Conservation (phyloP, 2,113 vertebrate genomes). For the Sardina pilchardus region DNA sequence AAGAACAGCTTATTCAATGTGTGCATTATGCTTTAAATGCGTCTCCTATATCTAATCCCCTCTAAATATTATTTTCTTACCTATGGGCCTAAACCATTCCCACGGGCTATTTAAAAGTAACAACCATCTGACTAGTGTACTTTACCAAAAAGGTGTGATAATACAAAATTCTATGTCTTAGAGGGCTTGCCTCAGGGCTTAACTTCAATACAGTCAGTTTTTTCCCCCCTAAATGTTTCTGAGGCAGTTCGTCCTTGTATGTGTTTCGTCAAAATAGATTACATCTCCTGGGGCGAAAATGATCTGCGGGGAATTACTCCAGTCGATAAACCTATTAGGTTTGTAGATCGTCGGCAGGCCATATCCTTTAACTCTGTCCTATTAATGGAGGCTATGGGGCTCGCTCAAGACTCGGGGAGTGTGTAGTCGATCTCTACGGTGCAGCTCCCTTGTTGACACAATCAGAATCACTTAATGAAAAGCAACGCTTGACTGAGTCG, state of each 20-base stretch:
- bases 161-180: not conserved
- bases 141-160: not conserved
- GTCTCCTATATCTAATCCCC: too few species aligned
- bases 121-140: not conserved
- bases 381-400: constrained; percentile 85
- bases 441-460: constrained; percentile 82
- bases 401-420: constrained; percentile 74
- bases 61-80: not conserved
- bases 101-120: not conserved
- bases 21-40: not conserved
- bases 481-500: constrained; percentile 93
- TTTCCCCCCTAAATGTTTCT: not conserved
- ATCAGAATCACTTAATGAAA: constrained; percentile 95
- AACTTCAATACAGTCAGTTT: not conserved
- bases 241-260: constrained; percentile 27
- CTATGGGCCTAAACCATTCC: too few species aligned
- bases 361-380: constrained; percentile 71
- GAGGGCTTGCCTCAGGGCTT: not conserved
- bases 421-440: constrained; percentile 74
- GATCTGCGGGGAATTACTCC: constrained; percentile 72
- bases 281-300: constrained; percentile 11
- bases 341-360: constrained; percentile 66
- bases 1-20: too few species aligned
- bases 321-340: constrained; percentile 89
- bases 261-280: constrained; percentile 19